phyloP scores from a whole-genome alignment of 2,113 vertebrate genomes.

The Microtus montanus region DNA sequence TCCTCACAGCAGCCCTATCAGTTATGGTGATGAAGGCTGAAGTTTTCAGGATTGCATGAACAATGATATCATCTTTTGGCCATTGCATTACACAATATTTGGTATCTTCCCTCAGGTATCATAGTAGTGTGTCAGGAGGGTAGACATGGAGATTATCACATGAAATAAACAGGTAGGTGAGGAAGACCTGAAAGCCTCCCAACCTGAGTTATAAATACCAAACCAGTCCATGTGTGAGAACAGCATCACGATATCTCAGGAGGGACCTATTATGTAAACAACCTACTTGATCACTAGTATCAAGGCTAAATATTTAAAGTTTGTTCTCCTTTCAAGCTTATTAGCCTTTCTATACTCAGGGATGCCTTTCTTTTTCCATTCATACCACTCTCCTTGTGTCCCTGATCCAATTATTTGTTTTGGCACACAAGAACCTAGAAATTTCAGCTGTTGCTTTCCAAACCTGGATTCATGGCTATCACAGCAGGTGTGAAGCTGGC shows the following conservation, averaged over 20 bases:
- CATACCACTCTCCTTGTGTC: too few species aligned
- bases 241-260: neutral
- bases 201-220: rapidly evolving
- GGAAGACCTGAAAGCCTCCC: neutral
- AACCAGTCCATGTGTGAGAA: neutral
- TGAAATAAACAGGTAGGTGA: neutral
- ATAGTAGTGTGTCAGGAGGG: neutral
- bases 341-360: neutral
- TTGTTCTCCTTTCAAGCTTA: neutral
- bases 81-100: neutral
- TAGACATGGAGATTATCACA: neutral
- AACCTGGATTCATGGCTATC: neutral
- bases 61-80: neutral
- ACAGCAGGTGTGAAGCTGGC: neutral
- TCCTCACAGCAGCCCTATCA: neutral
- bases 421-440: neutral
- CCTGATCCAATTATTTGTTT: neutral
- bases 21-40: too few species aligned
- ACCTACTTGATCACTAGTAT: neutral
- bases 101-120: too few species aligned
- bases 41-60: too few species aligned
- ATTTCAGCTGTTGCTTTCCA: neutral
- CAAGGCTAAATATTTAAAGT: neutral
- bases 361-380: neutral
- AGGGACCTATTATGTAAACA: neutral